Evolutionary conservation across 2,113 vertebrate species (phyloP), one percentile per base, ranked within the genome.

Genomic region (Microtus pennsylvanicus): DNA sequence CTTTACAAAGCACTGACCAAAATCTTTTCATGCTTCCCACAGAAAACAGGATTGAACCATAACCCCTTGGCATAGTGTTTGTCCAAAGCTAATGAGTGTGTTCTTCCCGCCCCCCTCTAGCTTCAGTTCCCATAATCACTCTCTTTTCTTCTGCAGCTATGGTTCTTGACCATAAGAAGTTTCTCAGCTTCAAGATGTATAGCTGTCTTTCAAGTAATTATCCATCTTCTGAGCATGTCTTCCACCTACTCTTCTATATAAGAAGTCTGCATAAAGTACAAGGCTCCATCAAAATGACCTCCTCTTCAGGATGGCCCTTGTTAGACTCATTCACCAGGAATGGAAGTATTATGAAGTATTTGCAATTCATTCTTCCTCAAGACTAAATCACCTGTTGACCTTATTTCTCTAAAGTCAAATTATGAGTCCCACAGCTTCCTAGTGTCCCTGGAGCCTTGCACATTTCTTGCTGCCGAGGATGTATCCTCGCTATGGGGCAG

Each of bases 1-100:
- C 77, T 82, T 94, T 94, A 90, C 82, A 91, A 90, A 95, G 94
- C 87, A 93, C 72, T 82, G n/a, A 89, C 61, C 77, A 86, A 91
- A 96, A 89, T 85, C 55, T n/a, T 91, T 92, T 55, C 28, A 5
- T 65, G n/a, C 55, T 74, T 93, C 47, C 69, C 45, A 58, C 50
- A n/a, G 85, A 92, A 35, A 63, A 47, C 70, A 87, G 30, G 70
- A 87, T 52, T 28, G 76, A 87, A 65, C 30, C 85, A 67, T 61
- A 86, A 74, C 82, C 61, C 61, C 12, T 87, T 91, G 86, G 42
- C 16, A 16, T 65, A 30, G 24, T 90, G 67, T 45, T 86, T 55
- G 47, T 78, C 52, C 26, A 89, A 90, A 16, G 63, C 28, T 90
- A 67, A 72, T 28, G 21, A 85, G 21, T 58, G 45, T 55, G 17